Evolutionary conservation across 64 coral and sea anemone genomes (phyloP).

Genomic region (Montipora efflorescens): DNA sequence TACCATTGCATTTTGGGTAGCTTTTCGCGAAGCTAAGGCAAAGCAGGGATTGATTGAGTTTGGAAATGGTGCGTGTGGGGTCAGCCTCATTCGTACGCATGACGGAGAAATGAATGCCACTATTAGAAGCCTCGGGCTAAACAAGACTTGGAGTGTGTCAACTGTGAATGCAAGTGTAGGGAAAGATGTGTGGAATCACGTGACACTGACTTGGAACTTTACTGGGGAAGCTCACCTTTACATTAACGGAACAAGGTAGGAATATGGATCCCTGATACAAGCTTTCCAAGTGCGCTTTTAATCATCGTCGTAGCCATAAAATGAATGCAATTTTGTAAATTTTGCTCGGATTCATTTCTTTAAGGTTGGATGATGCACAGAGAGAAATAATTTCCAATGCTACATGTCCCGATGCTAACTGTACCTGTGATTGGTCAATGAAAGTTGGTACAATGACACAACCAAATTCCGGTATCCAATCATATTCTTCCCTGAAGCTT

Average conservation of each 20-base stretch:
- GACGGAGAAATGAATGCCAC: slow-evolving; percentile 24
- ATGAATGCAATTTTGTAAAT: background rate
- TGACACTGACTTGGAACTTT: slow-evolving; percentile 16
- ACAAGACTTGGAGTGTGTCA: background rate
- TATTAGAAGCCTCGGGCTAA: slow-evolving; percentile 23
- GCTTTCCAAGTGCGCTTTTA: background rate
- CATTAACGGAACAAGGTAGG: slow-evolving; percentile 49
- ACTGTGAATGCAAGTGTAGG: slow-evolving; percentile 34
- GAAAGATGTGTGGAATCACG: background rate
- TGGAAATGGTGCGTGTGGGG: slow-evolving; percentile 32
- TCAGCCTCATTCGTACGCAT: background rate
- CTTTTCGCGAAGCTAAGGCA: slow-evolving; percentile 7
- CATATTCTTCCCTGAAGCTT: slow-evolving; percentile 10
- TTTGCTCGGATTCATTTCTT: background rate
- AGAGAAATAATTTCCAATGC: background rate
- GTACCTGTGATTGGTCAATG: slow-evolving; percentile 32
- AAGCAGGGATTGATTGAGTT: slow-evolving; percentile 15
- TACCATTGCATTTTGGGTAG: slow-evolving; percentile 19
- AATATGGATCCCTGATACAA: background rate
- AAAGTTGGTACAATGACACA: background rate
- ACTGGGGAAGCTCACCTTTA: slow-evolving; percentile 17
- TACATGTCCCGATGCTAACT: background rate
- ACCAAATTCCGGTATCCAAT: background rate
- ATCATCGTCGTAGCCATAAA: background rate
- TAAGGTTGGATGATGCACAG: background rate